A percentile compares a stretch with the other conserved stretches of the same genome.
Conservation (phyloP, 92 coral and sea anemone genomes). For the Parazoanthus atlanticus region DNA sequence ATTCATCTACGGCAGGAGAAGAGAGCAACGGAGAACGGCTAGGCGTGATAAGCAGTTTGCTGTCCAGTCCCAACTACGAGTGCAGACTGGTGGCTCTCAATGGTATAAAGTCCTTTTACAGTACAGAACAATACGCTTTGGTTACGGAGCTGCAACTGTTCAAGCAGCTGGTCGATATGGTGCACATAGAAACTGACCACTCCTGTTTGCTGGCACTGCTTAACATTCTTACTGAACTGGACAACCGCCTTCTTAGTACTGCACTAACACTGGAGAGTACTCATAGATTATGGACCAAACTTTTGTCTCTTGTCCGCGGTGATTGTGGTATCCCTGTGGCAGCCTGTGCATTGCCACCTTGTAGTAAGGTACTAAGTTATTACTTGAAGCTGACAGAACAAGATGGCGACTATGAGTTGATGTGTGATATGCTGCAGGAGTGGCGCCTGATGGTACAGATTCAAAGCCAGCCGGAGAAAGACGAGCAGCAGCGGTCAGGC, state of each 20-base stretch:
- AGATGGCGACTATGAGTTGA: slow-evolving; percentile 23
- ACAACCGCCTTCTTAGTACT: neutral
- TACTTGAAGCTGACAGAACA: neutral
- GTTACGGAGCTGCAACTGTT: neutral
- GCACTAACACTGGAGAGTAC: slow-evolving; percentile 17
- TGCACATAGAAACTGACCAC: slow-evolving; percentile 62
- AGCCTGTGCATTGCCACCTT: slow-evolving; percentile 56
- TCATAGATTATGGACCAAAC: slow-evolving; percentile 42
- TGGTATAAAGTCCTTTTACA: slow-evolving; percentile 25
- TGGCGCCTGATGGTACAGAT: slow-evolving; percentile 50
- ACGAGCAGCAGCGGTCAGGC: slow-evolving; percentile 63
- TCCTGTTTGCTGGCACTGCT: slow-evolving; percentile 58
- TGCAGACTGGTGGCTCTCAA: slow-evolving; percentile 53
- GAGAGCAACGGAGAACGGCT: slow-evolving; percentile 15
- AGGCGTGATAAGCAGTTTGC: slow-evolving; percentile 1
- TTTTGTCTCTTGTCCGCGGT: slow-evolving; percentile 44
- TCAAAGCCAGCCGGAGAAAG: slow-evolving; percentile 56
- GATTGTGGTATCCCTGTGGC: slow-evolving; percentile 64
- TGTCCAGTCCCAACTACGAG: slow-evolving; percentile 50
- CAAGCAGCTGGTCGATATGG: slow-evolving; percentile 41
- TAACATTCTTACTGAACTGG: slow-evolving; percentile 51
- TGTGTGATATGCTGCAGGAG: slow-evolving; percentile 39
- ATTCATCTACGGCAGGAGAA: slow-evolving; percentile 1
- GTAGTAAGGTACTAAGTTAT: slow-evolving; percentile 49
- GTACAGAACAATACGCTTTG: neutral